Evolutionary conservation across 2,888 invertebrate species (phyloP).

Genomic region (Cremastobaeus sp.): DNA sequence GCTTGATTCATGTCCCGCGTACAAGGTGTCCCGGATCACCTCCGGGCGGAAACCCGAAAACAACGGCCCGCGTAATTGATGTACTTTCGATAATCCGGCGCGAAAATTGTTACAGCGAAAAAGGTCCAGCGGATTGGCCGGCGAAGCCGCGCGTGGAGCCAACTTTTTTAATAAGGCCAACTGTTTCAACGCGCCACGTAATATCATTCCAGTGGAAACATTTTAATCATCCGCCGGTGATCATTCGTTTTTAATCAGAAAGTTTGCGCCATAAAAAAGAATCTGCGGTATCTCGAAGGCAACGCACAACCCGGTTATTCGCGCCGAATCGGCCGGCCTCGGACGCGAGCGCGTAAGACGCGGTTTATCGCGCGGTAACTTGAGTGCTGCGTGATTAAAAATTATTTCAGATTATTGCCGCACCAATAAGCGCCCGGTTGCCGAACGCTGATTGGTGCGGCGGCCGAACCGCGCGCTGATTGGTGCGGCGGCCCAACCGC

Average conservation of each 20-base stretch:
- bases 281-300: background rate
- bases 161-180: conserved; percentile 54
- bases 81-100: conserved; percentile 34
- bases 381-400: conserved; percentile 28
- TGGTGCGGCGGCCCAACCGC: background rate
- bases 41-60: conserved; percentile 17
- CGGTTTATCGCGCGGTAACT: conserved; percentile 31
- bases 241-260: conserved; percentile 15
- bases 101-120: conserved; percentile 24
- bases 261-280: background rate
- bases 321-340: too few species aligned
- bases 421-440: too few species aligned
- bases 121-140: conserved; percentile 3
- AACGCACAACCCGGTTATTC: too few species aligned
- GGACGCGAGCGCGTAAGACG: too few species aligned
- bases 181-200: conserved; percentile 20
- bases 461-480: background rate
- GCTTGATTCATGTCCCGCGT: conserved; percentile 44
- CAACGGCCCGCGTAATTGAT: conserved; percentile 42
- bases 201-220: conserved; percentile 27
- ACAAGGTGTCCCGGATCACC: conserved; percentile 38
- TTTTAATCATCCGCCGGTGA: conserved; percentile 40
- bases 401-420: conserved; percentile 26
- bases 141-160: background rate
- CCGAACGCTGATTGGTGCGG: background rate